Conservation (phyloP, 2,888 invertebrate genomes). For the Protodeltote pygarga region DNA sequence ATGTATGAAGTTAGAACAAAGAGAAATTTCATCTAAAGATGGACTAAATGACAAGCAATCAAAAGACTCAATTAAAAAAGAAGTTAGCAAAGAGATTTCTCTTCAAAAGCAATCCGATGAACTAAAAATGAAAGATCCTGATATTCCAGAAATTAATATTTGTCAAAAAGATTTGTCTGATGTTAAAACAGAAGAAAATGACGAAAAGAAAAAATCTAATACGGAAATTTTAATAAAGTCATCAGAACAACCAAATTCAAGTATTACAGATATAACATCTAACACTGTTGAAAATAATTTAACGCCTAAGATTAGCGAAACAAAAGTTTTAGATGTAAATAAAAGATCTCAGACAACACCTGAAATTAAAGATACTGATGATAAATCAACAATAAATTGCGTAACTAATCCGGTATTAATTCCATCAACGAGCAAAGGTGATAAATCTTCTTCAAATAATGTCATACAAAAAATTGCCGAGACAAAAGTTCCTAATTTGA, state of each 20-base stretch:
- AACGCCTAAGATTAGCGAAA: not conserved
- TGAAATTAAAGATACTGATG: conserved; percentile 12
- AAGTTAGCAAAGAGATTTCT: not conserved
- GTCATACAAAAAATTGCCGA: conserved; percentile 14
- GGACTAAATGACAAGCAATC: not conserved
- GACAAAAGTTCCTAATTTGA: conserved; percentile 3
- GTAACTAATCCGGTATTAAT: conserved; percentile 1
- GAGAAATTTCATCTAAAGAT: not conserved
- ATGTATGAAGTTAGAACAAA: not conserved
- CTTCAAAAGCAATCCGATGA: not conserved
- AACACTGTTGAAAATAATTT: not conserved
- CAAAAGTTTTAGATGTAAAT: not conserved
- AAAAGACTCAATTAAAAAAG: not conserved
- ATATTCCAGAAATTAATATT: conserved; percentile 1
- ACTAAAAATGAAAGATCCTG: not conserved
- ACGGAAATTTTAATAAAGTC: not conserved
- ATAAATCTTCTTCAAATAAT: conserved; percentile 22
- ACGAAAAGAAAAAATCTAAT: not conserved
- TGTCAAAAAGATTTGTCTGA: not conserved
- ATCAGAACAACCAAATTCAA: not conserved
- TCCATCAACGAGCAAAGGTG: conserved; percentile 4
- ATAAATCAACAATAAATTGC: not conserved
- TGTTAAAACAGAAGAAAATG: not conserved
- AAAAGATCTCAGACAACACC: not conserved
- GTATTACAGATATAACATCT: not conserved